phyloP scores from a whole-genome alignment of 2,888 invertebrate genomes.

The Ophonus ardosiacus region DNA sequence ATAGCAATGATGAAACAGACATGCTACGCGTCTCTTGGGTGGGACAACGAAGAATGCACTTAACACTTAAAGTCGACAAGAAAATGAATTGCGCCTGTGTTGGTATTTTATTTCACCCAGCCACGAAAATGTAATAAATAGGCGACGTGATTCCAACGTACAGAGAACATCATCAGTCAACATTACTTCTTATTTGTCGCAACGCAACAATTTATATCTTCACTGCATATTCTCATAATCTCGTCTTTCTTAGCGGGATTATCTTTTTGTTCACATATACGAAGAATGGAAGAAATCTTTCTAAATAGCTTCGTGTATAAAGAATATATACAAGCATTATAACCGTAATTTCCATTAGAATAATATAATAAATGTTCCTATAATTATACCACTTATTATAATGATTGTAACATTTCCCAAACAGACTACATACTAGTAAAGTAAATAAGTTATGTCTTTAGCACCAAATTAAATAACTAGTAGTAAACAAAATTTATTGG shows the following conservation, averaged over 20 bases:
- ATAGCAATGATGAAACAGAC: conserved; percentile 21
- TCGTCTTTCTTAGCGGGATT: neutral
- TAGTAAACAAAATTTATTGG: neutral
- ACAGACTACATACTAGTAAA: neutral
- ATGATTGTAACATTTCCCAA: neutral
- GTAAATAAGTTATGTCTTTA: neutral
- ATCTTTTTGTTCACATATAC: neutral
- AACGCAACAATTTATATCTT: conserved; percentile 12
- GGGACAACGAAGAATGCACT: conserved; percentile 19
- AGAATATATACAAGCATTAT: neutral
- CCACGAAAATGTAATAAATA: conserved; percentile 38
- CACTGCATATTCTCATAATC: conserved; percentile 12
- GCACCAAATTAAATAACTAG: neutral
- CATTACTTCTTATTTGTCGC: conserved; percentile 38
- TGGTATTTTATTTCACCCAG: conserved; percentile 36
- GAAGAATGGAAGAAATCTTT: neutral
- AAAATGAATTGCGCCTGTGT: conserved; percentile 32
- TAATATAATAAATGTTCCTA: neutral
- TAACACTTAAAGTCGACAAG: conserved; percentile 35
- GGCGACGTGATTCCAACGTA: conserved; percentile 19
- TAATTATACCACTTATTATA: neutral
- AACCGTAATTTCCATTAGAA: neutral
- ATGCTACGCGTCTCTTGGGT: neutral
- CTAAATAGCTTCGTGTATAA: too few relatives aligned
- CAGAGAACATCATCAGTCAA: conserved; percentile 33